Conservation (phyloP, 2,113 vertebrate genomes). For the Notechis scutatus region DNA sequence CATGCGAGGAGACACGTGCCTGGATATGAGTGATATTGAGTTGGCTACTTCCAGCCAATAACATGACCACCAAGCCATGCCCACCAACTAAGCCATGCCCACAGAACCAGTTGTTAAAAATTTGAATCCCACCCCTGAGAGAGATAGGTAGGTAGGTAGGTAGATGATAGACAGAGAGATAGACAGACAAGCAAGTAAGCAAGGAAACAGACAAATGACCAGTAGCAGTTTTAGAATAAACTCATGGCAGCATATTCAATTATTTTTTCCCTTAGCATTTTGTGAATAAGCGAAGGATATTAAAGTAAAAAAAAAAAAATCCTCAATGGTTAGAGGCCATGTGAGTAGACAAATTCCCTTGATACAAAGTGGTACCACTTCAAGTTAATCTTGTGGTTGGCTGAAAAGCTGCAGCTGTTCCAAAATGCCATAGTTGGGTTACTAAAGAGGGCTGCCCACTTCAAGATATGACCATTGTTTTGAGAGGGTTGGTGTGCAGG, state of each 20-base stretch:
- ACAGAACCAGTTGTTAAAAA: too few species aligned
- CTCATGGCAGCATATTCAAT: background rate
- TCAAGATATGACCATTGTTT: background rate
- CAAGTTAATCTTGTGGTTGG: background rate
- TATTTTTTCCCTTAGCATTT: background rate
- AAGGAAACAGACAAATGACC: background rate
- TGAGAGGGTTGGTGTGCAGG: background rate
- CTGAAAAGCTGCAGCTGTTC: background rate
- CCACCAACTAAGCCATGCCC: too few species aligned
- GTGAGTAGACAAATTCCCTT: background rate
- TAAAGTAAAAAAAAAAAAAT: background rate
- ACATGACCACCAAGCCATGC: too few species aligned
- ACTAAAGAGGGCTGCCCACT: background rate
- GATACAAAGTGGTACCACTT: background rate
- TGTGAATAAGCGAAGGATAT: background rate
- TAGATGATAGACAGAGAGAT: background rate
- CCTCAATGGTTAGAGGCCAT: background rate
- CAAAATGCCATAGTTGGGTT: background rate
- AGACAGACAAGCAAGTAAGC: background rate
- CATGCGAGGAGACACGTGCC: too few species aligned
- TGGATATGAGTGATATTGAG: too few species aligned
- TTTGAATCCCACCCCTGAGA: too few species aligned
- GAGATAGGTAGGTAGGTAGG: too few species aligned
- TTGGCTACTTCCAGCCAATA: too few species aligned
- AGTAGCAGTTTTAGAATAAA: background rate